These are phyloP conservation scores for Hormaphis cornu DNA, from an alignment of 1,140 invertebrate species.

Conservation along the genomic window DNA sequence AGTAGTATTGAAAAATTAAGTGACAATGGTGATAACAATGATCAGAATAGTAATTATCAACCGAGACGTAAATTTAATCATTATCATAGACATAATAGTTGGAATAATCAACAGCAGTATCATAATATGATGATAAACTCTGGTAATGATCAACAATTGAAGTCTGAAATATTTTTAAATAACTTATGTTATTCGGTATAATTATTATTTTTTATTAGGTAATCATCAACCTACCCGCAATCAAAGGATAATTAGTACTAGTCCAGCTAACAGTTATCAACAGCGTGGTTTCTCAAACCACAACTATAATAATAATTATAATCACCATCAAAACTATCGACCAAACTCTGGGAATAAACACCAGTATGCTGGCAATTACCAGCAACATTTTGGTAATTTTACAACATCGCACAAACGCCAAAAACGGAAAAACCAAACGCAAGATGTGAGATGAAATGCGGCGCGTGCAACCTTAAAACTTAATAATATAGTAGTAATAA, in stretches of 20 bases:
- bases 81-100: slow-evolving; percentile 16
- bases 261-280: slow-evolving; percentile 21
- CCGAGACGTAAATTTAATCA: slow-evolving; percentile 14
- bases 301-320: slow-evolving; percentile 11
- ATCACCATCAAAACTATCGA: slow-evolving; percentile 20
- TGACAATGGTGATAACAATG: slow-evolving; percentile 19
- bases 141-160: background rate
- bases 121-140: slow-evolving; percentile 22
- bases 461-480: slow-evolving; percentile 8
- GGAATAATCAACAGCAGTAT: slow-evolving; percentile 22
- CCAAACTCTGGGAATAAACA: slow-evolving; percentile 9
- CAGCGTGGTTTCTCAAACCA: slow-evolving; percentile 10
- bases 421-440: slow-evolving; percentile 21
- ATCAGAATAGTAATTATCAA: slow-evolving; percentile 28
- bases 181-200: background rate
- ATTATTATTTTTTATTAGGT: background rate
- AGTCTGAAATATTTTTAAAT: slow-evolving; percentile 8
- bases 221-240: slow-evolving; percentile 2
- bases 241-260: slow-evolving; percentile 19
- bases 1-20: slow-evolving; percentile 43
- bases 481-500: slow-evolving; percentile 1
- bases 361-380: slow-evolving; percentile 22
- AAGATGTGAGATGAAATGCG: slow-evolving; percentile 22
- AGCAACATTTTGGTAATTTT: slow-evolving; percentile 17
- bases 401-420: background rate